Evolutionary conservation across 2,113 vertebrate genomes (phyloP).

Genomic region (Climacteris rufus): DNA sequence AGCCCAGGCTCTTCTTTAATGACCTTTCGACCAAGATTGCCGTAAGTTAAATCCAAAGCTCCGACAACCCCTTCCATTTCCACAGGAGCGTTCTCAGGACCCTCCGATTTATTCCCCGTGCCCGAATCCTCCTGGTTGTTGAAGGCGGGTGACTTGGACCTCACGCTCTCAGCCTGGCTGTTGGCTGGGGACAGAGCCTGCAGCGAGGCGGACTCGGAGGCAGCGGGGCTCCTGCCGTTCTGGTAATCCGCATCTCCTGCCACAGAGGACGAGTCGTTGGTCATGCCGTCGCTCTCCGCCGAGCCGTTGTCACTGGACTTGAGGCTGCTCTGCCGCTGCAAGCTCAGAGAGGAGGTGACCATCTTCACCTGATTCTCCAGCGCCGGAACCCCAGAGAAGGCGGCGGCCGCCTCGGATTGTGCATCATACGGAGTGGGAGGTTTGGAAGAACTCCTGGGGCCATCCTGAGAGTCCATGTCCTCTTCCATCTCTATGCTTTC

Average conservation of each 20-base stretch:
- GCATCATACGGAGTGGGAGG: slow-evolving; percentile 35
- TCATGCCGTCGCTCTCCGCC: slow-evolving; percentile 80
- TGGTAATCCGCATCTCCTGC: slow-evolving; percentile 81
- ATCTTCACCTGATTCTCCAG: slow-evolving; percentile 81
- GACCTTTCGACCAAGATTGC: slow-evolving; percentile 74
- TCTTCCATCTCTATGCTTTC: slow-evolving; percentile 75
- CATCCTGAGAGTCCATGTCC: slow-evolving; percentile 73
- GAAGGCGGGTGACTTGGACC: slow-evolving; percentile 80
- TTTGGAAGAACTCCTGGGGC: slow-evolving; percentile 57
- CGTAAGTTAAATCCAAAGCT: slow-evolving; percentile 88
- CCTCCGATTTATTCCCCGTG: slow-evolving; percentile 63
- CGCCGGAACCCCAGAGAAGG: slow-evolving; percentile 71
- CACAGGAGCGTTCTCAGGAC: slow-evolving; percentile 47
- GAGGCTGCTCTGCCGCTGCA: slow-evolving; percentile 87
- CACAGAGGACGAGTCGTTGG: slow-evolving; percentile 78
- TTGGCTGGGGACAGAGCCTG: slow-evolving; percentile 84
- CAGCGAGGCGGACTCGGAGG: slow-evolving; percentile 75
- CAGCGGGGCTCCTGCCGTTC: slow-evolving; percentile 81
- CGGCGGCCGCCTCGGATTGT: slow-evolving; percentile 35
- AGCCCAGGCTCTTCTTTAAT: slow-evolving; percentile 84
- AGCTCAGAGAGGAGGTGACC: slow-evolving; percentile 70
- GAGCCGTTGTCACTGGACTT: slow-evolving; percentile 76
- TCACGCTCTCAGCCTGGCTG: slow-evolving; percentile 73
- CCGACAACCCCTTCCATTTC: slow-evolving; percentile 82
- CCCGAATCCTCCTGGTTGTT: slow-evolving; percentile 65